Base-by-base conservation (phyloP, 2,113 vertebrate genomes). In the Spea multiplicata region DNA sequence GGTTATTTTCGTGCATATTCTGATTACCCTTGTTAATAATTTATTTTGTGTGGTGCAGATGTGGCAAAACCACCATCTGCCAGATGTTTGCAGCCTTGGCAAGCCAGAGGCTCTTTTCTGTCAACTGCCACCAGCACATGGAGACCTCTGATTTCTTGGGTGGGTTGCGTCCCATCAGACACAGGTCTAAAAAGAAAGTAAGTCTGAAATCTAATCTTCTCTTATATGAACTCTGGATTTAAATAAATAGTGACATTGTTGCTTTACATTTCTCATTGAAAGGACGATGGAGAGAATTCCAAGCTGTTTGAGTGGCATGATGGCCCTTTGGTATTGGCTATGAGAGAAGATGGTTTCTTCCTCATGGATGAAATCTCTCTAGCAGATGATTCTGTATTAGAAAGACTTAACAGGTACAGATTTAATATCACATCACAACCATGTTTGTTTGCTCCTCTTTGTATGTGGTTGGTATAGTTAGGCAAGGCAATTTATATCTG, bases 301-400 rank as follows among this genome's bases (percentile, higher is more conserved):
- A 89, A 90, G 30, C 92, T 99, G 14, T 99, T 99, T 82, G 92
- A 98, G 84, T 99, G 97, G 97, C 90, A 93, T 8, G 96, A 99
- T 74, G 97, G 97, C 3, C 96, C 96, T 16, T 87, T 99, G 83
- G 96, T 99, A 80, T 85, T 93, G 84, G 97, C 96, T 66, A 95
- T 99, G 93, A 97, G 90, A 76, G 93, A 96, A 48, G 94, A 96
- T 0, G 90, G 94, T 0, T 94, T 97, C 83, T 98, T 99, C 5
- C 94, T 99, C 12, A 91, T 99, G 88, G 97, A 99, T 83, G 97
- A 99, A 86, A 98, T 99, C 84, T 99, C 97, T 0, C 83, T 99
- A 83, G 97, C 97, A 44, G 96, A 99, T 47, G 97, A 99, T 85
- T 99, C 97, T 0, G 97, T 99, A 14, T 86, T 99, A 53, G 97